Base-by-base conservation (phyloP, 2,888 invertebrate genomes). In the Leptogaster cylindrica region DNA sequence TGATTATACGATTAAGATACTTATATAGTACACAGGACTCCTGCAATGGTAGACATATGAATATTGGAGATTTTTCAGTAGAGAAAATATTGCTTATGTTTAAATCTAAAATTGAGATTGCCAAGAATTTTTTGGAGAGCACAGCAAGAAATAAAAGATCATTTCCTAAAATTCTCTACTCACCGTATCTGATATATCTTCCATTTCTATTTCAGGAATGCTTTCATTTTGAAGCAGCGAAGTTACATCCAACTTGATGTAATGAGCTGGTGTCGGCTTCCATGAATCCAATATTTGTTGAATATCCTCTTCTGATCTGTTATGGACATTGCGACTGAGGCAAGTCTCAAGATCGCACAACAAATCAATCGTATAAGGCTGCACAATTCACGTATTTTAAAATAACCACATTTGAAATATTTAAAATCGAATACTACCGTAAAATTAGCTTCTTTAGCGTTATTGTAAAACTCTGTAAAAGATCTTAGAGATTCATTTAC, bases 291-390 rank as follows among this genome's bases (percentile, higher is more conserved):
- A 82, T 69, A 93, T 86, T 71, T 85, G 84, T 75, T 90, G 85
- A 46, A 97, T 91, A 67, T 97, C 95, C 1, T 86, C 84, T 73
- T 90, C 85, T 0, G 84, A 86, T 51, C 96, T 86, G 71, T 89
- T 87, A 79, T 97, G 97, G 67, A 91, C 87, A 80, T 97, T 97
- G 68, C 93, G 86, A 77, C 90, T 90, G 67, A 86, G 83, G 80
- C 97, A 97, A 1, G 86, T 82, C 69, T 88, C 85, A 8, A 89
- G 79, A 78, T 95, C 95, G 77, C 89, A 85, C 74, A 93, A 91
- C 86, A 96, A 86, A 77, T 95, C 93, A 75, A 92, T 91, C 68
- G 96, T 86, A 79, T 94, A 97, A 14, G 94, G 95, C 96, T 96
- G 69, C n/a, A 69, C 68, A 36, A 48, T 1, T 8, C 16, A 46